Conservation (phyloP, 1,140 invertebrate species). For the Nebria ingens region DNA sequence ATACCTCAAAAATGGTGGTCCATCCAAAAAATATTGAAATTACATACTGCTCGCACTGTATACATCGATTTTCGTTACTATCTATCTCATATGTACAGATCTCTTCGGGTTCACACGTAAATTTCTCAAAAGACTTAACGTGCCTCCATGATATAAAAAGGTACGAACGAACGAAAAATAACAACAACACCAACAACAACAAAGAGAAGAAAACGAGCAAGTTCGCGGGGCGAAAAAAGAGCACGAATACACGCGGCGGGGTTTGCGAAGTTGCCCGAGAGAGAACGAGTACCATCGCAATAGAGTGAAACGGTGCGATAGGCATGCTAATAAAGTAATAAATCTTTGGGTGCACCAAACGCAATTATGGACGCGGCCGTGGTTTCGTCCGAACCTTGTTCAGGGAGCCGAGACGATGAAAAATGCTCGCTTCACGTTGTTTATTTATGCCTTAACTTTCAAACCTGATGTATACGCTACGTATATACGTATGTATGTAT, state of each 20-base stretch:
- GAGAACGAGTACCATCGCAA: background rate
- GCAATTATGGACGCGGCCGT: constrained; percentile 9
- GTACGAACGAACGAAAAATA: background rate
- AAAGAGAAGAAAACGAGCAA: background rate
- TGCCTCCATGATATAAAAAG: background rate
- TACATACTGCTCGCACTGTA: no score
- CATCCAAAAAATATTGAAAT: no score
- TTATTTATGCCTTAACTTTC: background rate
- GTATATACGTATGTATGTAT: background rate
- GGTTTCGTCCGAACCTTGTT: constrained; percentile 1
- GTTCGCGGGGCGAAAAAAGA: no score
- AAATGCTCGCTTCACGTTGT: background rate
- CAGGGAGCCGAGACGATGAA: constrained; percentile 5
- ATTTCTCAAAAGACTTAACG: background rate
- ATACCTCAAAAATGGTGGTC: no score
- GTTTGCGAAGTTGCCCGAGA: background rate
- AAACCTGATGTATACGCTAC: background rate
- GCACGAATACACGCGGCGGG: background rate
- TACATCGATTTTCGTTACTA: no score
- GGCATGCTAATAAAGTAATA: constrained; percentile 13
- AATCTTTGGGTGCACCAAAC: constrained; percentile 11
- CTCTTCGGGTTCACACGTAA: background rate
- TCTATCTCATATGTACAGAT: background rate
- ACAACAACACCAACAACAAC: constrained; percentile 2
- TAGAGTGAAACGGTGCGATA: background rate